Percentiles rank a stretch among this genome's conserved stretches.
Evolutionary conservation across 1,140 invertebrate species (phyloP).

Genomic region (Parapsyche elsis): DNA sequence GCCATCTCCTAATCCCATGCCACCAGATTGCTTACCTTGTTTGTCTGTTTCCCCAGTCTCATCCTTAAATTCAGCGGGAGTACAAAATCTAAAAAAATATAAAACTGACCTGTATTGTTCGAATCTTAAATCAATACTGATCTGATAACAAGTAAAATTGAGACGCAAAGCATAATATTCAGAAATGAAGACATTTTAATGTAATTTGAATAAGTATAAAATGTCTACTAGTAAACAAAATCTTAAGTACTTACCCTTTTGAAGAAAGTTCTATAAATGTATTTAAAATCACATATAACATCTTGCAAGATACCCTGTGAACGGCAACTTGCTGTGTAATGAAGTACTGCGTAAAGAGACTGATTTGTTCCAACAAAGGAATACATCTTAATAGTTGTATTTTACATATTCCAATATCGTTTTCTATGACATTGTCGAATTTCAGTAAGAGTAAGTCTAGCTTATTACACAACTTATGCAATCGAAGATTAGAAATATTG

Average conservation of each 20-base stretch:
- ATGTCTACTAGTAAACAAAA: constrained; percentile 22
- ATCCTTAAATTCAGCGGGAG: constrained; percentile 86
- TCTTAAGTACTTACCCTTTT: constrained; percentile 71
- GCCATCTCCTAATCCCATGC: constrained; percentile 91
- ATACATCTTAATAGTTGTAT: constrained; percentile 62
- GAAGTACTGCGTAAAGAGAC: constrained; percentile 80
- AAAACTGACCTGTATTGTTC: constrained; percentile 30
- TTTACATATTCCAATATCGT: constrained; percentile 50
- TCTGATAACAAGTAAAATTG: too few relatives aligned
- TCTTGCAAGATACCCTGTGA: constrained; percentile 83
- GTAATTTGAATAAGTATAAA: background rate
- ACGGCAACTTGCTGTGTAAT: constrained; percentile 79
- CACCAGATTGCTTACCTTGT: constrained; percentile 71
- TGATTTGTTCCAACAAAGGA: constrained; percentile 84
- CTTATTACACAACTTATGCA: constrained; percentile 64
- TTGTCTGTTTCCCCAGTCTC: constrained; percentile 73
- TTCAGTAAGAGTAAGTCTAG: constrained; percentile 59
- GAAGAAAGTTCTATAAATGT: constrained; percentile 86
- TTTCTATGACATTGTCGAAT: constrained; percentile 14
- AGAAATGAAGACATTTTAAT: too few relatives aligned
- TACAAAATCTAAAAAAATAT: constrained; percentile 85
- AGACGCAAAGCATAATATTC: too few relatives aligned
- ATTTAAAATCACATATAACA: constrained; percentile 83
- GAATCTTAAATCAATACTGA: constrained; percentile 43
- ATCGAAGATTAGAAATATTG: constrained; percentile 70